Percentiles rank a stretch among this genome's conserved stretches.
These are phyloP conservation scores for Lasioglossum calceatum DNA, from an alignment of 2,888 invertebrate species.

Conservation along the genomic window DNA sequence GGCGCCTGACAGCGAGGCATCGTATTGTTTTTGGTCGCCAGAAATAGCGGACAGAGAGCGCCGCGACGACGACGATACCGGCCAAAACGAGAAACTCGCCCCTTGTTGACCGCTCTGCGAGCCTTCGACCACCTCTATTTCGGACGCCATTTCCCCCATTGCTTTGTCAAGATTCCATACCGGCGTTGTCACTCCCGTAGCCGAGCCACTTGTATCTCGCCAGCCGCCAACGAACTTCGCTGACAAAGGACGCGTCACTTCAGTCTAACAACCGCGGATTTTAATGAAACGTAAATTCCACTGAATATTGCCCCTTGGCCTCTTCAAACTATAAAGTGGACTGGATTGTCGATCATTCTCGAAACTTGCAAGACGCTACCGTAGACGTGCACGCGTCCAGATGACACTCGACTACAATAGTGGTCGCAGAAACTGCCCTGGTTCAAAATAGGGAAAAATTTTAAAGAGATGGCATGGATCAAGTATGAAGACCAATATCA, in stretches of 20 bases:
- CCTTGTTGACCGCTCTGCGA: conserved; percentile 33
- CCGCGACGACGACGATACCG: conserved; percentile 17
- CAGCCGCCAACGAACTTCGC: background rate
- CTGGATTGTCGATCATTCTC: background rate
- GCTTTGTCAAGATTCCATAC: conserved; percentile 12
- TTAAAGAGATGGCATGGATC: background rate
- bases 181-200: background rate
- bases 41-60: conserved; percentile 47
- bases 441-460: background rate
- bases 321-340: background rate
- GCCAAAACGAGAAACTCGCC: conserved; percentile 21
- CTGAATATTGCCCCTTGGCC: background rate
- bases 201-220: background rate
- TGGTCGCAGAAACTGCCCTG: background rate
- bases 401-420: background rate
- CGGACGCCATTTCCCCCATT: background rate
- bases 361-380: background rate
- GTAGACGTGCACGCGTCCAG: background rate
- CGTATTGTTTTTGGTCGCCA: conserved; percentile 63
- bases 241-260: background rate
- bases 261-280: background rate
- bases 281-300: conserved; percentile 10
- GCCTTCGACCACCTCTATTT: conserved; percentile 8
- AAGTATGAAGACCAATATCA: background rate
- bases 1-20: conserved; percentile 51